Percentiles rank a stretch among this genome's conserved stretches.
These are phyloP conservation scores for Leucoraja ocellata DNA, from an alignment of 2,797 vertebrate species.

Conservation along the genomic window DNA sequence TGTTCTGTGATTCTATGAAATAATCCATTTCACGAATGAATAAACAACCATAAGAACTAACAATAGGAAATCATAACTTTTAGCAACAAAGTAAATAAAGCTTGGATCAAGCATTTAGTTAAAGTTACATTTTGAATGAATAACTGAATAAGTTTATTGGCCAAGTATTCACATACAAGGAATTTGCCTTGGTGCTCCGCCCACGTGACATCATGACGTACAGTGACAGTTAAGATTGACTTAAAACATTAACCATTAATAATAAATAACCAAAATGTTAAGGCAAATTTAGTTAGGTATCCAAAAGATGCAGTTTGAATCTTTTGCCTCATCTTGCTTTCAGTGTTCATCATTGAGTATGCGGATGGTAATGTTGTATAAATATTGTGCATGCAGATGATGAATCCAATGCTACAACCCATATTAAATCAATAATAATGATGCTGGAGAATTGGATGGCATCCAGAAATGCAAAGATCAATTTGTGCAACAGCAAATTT, in stretches of 20 bases:
- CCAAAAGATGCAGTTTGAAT: neutral
- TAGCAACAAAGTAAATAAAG: too few species aligned
- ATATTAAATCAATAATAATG: neutral
- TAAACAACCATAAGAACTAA: neutral
- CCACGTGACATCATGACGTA: too few species aligned
- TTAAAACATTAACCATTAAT: too few species aligned
- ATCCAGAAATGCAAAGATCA: constrained; percentile 30
- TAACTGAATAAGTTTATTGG: too few species aligned
- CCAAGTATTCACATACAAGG: too few species aligned
- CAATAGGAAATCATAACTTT: neutral
- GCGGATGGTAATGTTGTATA: neutral
- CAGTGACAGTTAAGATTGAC: too few species aligned
- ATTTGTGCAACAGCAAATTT: constrained; percentile 5
- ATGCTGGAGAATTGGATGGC: neutral
- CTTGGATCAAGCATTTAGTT: too few species aligned
- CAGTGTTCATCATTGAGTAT: neutral
- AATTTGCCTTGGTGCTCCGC: too few species aligned
- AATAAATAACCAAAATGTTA: too few species aligned
- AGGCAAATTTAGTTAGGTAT: neutral
- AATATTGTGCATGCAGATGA: neutral
- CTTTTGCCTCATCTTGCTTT: neutral
- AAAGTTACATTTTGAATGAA: too few species aligned
- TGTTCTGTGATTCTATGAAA: too few species aligned
- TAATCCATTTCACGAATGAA: neutral
- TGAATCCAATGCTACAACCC: neutral